Percentiles rank a stretch among this genome's conserved stretches.
phyloP scores from a whole-genome alignment of 2,113 vertebrate genomes.

The Okapia johnstoni region DNA sequence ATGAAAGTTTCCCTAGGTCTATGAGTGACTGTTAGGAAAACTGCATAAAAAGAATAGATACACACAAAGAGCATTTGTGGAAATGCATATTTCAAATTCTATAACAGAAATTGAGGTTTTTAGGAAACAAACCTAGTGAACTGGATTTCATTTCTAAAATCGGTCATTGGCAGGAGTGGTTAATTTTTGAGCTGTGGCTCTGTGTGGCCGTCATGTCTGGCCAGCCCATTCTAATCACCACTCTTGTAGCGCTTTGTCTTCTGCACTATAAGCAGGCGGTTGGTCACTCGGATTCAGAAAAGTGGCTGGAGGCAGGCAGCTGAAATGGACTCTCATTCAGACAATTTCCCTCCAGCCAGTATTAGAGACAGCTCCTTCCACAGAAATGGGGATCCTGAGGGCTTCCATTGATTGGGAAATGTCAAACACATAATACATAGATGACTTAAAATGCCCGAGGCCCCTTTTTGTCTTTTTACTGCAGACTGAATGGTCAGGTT shows the following conservation, averaged over 20 bases:
- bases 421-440: neutral
- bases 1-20: neutral
- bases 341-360: neutral
- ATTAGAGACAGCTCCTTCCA: neutral
- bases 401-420: constrained; percentile 23
- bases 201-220: accelerated
- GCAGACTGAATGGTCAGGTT: neutral
- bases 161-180: neutral
- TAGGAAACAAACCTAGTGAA: neutral
- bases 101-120: neutral
- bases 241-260: accelerated
- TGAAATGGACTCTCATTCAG: neutral
- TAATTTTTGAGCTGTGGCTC: neutral
- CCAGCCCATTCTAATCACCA: neutral
- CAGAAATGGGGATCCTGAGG: neutral
- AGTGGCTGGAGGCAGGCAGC: neutral
- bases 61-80: neutral
- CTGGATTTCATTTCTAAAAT: neutral
- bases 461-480: constrained; percentile 13
- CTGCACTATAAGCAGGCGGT: neutral
- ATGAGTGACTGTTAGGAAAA: neutral
- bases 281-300: neutral
- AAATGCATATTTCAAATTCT: neutral
- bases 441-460: neutral
- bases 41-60: neutral